Evolutionary conservation across 2,797 vertebrate genomes (phyloP), one percentile per base, ranked within the genome.

Genomic region (Gymnopithys bicolor): DNA sequence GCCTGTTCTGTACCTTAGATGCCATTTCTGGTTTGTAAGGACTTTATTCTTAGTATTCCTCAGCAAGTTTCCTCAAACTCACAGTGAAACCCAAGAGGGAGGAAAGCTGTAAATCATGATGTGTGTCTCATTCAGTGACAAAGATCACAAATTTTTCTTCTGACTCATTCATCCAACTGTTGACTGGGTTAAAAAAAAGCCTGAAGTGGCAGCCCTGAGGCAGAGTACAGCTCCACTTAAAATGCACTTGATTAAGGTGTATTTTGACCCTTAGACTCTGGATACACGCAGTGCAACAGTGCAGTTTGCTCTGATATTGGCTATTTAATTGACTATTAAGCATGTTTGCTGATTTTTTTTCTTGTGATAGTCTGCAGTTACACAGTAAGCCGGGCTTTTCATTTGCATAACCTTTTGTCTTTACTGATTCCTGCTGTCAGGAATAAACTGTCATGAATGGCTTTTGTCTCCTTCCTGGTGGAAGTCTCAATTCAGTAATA

Each of bases 251-350:
- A 67, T 86, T 82, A 13, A 43, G 43, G 87, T 81, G 35, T 78
- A 68, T 90, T 87, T 93, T 87, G 96, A 97, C 96, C 96, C 96
- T 98, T 98, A 95, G 97, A 98, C 97, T 96, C 84, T 92, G 75
- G 62, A 70, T 90, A 45, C 62, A 51, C 25, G 30, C 53, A 79
- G 66, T 93, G 45, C 41, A 45, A 19, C 69, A 48, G 33, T 11
- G 51, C 55, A 81, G 86, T 88, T 75, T 84, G 93, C 90, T 91
- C 91, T 11, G 24, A 7, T 95, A 69, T 58, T 91, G 95, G 96
- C 94, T 93, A 51, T 86, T 89, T 80, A 39, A 73, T 56, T 80
- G 90, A 93, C 90, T 93, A n/a, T 76, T 76, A 76, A 39, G 22
- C 16, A n/a, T 49, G 33, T 87, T 83, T 87, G 53, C 48, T 49